Evolutionary conservation across 2,888 invertebrate genomes (phyloP), one percentile per base, ranked within the genome.

Genomic region (Sturmia bella): DNA sequence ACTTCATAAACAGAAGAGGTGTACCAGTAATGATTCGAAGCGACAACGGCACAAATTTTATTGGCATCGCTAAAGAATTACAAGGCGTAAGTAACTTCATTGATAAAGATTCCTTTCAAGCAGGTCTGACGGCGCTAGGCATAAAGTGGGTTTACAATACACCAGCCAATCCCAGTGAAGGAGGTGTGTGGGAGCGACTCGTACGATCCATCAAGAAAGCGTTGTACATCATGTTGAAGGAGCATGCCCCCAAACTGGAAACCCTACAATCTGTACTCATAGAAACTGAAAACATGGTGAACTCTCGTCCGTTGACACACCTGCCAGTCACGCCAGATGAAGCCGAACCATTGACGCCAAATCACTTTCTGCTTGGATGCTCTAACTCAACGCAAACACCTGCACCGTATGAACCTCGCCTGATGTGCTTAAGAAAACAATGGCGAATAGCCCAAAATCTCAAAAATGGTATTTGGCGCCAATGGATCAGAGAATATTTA

Each of bases 1-100:
- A 72, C 52, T 72, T 72, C 41, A 72, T 72, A 15, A 72, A 72
- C 27, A 39, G 52, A 17, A 37, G 61, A 39, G 54, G 73, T 12
- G 63, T 73, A 2, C 54, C 54, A 9, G 39, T 54, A 9, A 52
- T 63, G 15, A 61, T 72, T n/a, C 19, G 52, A 4, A 72, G 61
- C 41, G 61, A 45, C 11, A 59, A 59, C 21, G 59, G 19, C 4
- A 45, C 27, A 2, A 61, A 61, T 43, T 61, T 61, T n/a, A 27
- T 43, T 9, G 61, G 61, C 19, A 27, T 61, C 12, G 24, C 6
- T 1, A 61, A 61, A 19, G 45, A 24, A 15, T 6, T 61, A 1
- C 12, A 27, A 17, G n/a, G 27, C 45, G 24, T 6, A 27, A 45
- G 27, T 19, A 21, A 50, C n/a, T 64, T 50, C 21, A 6, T 64